phyloP scores from a whole-genome alignment of 2,113 vertebrate genomes.

The Amia ocellicauda region DNA sequence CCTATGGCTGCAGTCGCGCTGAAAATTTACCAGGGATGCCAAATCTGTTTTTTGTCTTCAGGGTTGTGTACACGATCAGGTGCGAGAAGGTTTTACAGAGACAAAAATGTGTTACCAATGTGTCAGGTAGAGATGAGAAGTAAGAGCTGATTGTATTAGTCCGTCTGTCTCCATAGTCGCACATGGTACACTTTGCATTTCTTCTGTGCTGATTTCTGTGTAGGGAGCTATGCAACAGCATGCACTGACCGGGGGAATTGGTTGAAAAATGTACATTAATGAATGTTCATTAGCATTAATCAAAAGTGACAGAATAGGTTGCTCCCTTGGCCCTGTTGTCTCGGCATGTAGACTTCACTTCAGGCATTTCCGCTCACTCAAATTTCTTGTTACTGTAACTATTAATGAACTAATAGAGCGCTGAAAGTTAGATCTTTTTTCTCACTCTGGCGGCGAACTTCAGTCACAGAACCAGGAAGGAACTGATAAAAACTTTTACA shows the following conservation, averaged over 20 bases:
- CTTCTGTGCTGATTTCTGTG: background rate
- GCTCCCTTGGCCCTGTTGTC: slow-evolving; percentile 8
- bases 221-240: background rate
- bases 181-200: background rate
- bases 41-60: too few relatives aligned
- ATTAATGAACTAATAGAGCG: background rate
- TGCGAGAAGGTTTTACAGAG: too few relatives aligned
- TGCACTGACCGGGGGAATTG: slow-evolving; percentile 8
- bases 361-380: background rate
- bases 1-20: too few relatives aligned
- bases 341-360: background rate
- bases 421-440: too few relatives aligned
- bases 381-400: background rate
- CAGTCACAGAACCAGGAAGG: too few relatives aligned
- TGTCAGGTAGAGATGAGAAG: too few relatives aligned
- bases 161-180: background rate
- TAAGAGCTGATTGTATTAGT: too few relatives aligned
- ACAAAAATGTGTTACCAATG: too few relatives aligned
- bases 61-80: too few relatives aligned
- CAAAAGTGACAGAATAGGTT: slow-evolving; percentile 9
- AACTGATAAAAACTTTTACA: too few relatives aligned
- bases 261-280: slow-evolving; percentile 13
- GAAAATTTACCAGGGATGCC: too few relatives aligned
- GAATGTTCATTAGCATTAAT: slow-evolving; percentile 13
- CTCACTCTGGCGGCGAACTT: too few relatives aligned